Percentiles rank a stretch among this genome's conserved stretches.
Conservation (phyloP, 2,888 invertebrate species). For the Callimorpha dominula region DNA sequence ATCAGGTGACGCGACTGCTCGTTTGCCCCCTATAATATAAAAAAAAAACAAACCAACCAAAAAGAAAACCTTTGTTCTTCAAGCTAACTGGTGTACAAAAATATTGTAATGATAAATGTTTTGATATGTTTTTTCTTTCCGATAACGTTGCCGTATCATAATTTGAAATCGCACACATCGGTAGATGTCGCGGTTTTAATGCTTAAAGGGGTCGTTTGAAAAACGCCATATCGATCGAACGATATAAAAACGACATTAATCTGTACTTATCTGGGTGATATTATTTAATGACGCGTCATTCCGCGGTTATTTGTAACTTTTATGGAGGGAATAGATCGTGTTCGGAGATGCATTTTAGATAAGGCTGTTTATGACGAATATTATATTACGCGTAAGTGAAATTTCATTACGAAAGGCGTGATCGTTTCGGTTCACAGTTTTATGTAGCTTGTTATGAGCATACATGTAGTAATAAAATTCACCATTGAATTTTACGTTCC, state of each 20-base stretch:
- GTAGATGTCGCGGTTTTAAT: constrained; percentile 71
- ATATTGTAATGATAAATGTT: constrained; percentile 12
- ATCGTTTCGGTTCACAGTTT: constrained; percentile 31
- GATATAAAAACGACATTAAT: constrained; percentile 85
- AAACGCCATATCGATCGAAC: constrained; percentile 71
- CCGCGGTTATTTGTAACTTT: constrained; percentile 85
- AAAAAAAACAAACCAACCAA: no score
- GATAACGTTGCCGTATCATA: constrained; percentile 68
- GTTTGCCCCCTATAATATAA: no score
- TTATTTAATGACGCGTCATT: constrained; percentile 85
- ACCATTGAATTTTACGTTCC: constrained; percentile 3
- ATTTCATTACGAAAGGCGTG: constrained; percentile 50
- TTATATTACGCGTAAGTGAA: constrained; percentile 69
- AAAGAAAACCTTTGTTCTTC: no score
- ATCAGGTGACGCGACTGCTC: no score
- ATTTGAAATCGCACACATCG: constrained; percentile 77
- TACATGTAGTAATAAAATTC: constrained; percentile 26
- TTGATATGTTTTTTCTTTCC: constrained; percentile 33
- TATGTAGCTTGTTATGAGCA: constrained; percentile 27
- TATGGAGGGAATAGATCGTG: constrained; percentile 71
- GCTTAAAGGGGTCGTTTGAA: constrained; percentile 70
- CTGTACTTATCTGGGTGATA: constrained; percentile 83
- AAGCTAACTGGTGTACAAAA: background rate
- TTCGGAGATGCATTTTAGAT: constrained; percentile 76
- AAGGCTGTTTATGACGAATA: constrained; percentile 66